Percentiles rank a stretch among this genome's conserved stretches.
Conservation (phyloP, 2,888 invertebrate genomes). For the Drosophila pseudotalamancana region DNA sequence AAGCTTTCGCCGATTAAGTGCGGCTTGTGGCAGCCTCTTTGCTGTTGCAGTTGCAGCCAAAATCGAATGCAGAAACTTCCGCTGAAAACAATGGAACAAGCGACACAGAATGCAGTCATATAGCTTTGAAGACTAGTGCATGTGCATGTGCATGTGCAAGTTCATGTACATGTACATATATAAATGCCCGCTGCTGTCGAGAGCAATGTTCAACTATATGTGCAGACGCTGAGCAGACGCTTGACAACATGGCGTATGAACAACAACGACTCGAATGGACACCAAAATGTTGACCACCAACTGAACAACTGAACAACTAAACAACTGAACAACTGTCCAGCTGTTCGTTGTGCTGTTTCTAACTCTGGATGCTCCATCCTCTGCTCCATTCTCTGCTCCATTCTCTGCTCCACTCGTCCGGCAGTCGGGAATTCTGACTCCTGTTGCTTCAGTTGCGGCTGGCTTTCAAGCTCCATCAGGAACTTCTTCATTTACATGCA, state of each 20-base stretch:
- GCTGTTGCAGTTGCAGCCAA: constrained; percentile 21
- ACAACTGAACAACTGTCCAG: too few relatives aligned
- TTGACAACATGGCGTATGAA: constrained; percentile 63
- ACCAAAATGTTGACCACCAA: constrained; percentile 21
- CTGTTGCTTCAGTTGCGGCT: constrained; percentile 26
- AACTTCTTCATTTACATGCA: constrained; percentile 78
- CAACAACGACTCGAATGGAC: constrained; percentile 25
- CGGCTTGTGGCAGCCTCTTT: constrained; percentile 18
- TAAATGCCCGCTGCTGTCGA: background rate
- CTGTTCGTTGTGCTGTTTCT: too few relatives aligned
- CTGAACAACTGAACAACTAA: too few relatives aligned
- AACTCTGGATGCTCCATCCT: too few relatives aligned
- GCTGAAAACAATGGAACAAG: too few relatives aligned
- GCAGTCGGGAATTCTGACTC: background rate
- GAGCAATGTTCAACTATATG: constrained; percentile 14
- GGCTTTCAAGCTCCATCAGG: constrained; percentile 22
- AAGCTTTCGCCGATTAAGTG: background rate
- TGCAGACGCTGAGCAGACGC: constrained; percentile 70
- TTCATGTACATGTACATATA: background rate
- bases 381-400: too few relatives aligned
- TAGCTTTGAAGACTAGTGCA: background rate
- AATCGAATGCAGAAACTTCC: background rate
- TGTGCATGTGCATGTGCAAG: background rate
- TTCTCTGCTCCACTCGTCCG: too few relatives aligned
- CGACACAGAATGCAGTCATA: background rate